Evolutionary conservation across 2,888 invertebrate species (phyloP), one percentile per base, ranked within the genome.

Genomic region (Catocala sponsa): DNA sequence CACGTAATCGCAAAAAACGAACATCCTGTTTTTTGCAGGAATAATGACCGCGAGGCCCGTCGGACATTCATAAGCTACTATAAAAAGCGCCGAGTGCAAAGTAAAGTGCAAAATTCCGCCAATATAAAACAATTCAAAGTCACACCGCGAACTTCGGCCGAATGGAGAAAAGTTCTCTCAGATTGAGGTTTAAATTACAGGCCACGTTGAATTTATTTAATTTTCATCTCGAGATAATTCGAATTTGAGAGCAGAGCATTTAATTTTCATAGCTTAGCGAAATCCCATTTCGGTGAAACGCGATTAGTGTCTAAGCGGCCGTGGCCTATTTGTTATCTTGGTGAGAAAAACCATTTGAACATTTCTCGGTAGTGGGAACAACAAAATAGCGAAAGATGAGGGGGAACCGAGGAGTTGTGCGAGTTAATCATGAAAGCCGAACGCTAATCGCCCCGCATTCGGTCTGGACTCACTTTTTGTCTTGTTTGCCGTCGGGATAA

Each of bases 261-360:
- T 88, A 87, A 89, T 88, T 88, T 88, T 85, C 85, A 87, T 87
- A 85, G 87, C 87, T 88, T 87, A 87, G 84, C 79, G 82, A 79
- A 89, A 88, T 88, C 83, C 84, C 80, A 87, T 90, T 88, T 84
- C 82, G 81, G 79, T 81, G 81, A 84, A 87, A 84, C 84, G 81
- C 82, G 86, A 89, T 90, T 91, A 88, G 83, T 81, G 84, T 84
- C 80, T 88, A 86, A 89, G 85, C 86, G 84, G 82, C 79, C 84
- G 82, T 82, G 82, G 82, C 88, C 86, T 87, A 89, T 88, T 87
- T 89, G 86, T 87, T 90, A 87, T 85, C 86, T 83, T 80, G 80
- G 74, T 74, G 77, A 82, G 83, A 82, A 86, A 86, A 87, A 79
- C 71, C 80, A 74, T 72, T 76, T 72, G 63, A 68, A 68, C 74